Evolutionary conservation across 2,797 vertebrate genomes (phyloP).

Genomic region (Anableps anableps): DNA sequence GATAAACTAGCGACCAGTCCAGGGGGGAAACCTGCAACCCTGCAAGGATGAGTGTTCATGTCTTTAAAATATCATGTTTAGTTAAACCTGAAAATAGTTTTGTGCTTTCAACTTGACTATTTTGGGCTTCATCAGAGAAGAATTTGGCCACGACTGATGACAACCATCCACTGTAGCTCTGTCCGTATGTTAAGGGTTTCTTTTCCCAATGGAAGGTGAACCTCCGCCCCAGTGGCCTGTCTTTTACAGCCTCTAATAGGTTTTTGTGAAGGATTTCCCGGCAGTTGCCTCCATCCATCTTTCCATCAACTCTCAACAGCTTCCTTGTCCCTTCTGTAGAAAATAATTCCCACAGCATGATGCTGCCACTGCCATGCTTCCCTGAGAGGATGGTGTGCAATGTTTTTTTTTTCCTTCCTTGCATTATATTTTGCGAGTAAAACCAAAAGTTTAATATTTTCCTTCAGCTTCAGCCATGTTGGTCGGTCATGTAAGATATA

Average conservation of each 20-base stretch:
- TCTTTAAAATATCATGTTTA: background rate
- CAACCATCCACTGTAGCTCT: background rate
- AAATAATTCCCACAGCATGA: background rate
- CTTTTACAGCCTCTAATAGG: background rate
- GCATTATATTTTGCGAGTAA: background rate
- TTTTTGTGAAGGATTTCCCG: background rate
- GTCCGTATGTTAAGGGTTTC: background rate
- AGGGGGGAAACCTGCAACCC: no score
- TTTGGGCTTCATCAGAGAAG: background rate
- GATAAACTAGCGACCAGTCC: no score
- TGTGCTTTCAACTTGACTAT: no score
- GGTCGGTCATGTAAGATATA: background rate
- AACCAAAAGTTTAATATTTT: background rate
- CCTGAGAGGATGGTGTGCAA: background rate
- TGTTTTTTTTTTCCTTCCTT: background rate
- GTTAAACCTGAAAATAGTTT: background rate
- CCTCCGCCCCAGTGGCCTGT: background rate
- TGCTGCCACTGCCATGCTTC: background rate
- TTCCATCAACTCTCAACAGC: background rate
- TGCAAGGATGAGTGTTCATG: background rate
- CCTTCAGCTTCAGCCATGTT: no score
- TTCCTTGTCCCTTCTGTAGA: background rate
- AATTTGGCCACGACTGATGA: background rate
- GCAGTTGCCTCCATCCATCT: no score
- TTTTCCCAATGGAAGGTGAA: background rate